Base-by-base conservation (phyloP, 2,113 vertebrate species). In the Todiramphus saurophagus region DNA sequence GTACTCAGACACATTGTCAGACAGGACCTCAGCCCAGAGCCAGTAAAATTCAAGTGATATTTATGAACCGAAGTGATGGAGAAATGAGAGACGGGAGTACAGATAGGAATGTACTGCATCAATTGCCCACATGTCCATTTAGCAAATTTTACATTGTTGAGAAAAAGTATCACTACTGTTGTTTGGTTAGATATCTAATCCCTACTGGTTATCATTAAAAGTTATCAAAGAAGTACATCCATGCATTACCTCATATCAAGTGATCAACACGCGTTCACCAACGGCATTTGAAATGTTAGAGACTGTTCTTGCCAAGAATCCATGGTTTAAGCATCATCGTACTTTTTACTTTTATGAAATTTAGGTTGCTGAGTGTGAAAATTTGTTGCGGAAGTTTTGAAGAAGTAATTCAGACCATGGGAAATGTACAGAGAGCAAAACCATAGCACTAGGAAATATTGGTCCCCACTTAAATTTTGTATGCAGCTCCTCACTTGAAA, bases 101-200 rank as follows among this genome's bases (percentile, higher is more conserved):
- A 35, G 31, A 17, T 10, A 86, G 13, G 13, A 85, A 62, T 18
- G 17, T 20, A 55, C 8, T 23, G 30, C 16, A 24, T 2, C 0
- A 0, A 56, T 21, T 6, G 2, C 66, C 8, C 6, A 25, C 0
- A 1, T 1, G 0, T 6, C 11, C 8, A 16, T 48, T 85, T 73
- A 60, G 7, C 8, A 70, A 87, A 13, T 53, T 76, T 74, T 64
- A 28, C 7, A 5, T 14, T 1, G 1, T 30, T 21, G 16, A 79
- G 4, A 75, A 84, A 89, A 48, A 7, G 13, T 15, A 37, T 46
- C 7, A 15, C 46, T 64, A 67, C 5, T 46, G 2, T 37, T 66
- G 10, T 35, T 79, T 86, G 27, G 2, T 53, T 53, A 91, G 15
- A 28, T 27, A n/a, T 14, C 4, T 25, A 78, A 68, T 48, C 12